Percentiles rank a stretch among this genome's conserved stretches.
Conservation (phyloP, 2,888 invertebrate genomes). For the Prosopocoilus inquinatus region DNA sequence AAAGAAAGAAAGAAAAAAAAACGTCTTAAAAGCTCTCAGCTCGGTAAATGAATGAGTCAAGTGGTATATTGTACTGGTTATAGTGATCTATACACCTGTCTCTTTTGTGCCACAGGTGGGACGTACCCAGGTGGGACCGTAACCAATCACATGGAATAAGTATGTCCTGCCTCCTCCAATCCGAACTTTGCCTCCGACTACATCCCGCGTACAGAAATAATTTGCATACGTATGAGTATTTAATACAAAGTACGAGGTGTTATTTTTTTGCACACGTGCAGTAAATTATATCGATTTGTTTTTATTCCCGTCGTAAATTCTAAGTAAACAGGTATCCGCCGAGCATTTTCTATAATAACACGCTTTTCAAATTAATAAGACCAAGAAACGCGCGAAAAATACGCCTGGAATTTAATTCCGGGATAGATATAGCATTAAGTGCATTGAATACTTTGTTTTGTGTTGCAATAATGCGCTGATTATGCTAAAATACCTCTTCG, state of each 20-base stretch:
- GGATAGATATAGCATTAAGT: not conserved
- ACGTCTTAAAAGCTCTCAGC: not conserved
- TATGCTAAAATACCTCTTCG: too few species aligned
- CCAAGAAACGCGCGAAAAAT: not conserved
- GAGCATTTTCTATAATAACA: conserved; percentile 2
- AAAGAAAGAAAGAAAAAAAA: not conserved
- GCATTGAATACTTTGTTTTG: not conserved
- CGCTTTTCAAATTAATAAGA: not conserved
- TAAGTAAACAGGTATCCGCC: not conserved
- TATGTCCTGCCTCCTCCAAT: not conserved
- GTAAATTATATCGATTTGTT: conserved; percentile 1
- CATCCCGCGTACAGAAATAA: not conserved
- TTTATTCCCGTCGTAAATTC: not conserved
- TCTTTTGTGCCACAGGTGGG: conserved; percentile 11
- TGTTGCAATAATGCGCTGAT: too few species aligned
- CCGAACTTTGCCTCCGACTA: not conserved
- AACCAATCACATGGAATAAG: conserved; percentile 1
- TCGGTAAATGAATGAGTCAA: conserved; percentile 1
- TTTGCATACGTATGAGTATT: not conserved
- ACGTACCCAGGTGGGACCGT: not conserved
- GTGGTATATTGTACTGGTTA: not conserved
- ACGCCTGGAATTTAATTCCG: not conserved
- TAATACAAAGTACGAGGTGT: not conserved
- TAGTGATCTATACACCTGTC: conserved; percentile 19
- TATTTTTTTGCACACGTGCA: conserved; percentile 1